Evolutionary conservation across 2,113 vertebrate species (phyloP).

Genomic region (Cryptotis parvus): DNA sequence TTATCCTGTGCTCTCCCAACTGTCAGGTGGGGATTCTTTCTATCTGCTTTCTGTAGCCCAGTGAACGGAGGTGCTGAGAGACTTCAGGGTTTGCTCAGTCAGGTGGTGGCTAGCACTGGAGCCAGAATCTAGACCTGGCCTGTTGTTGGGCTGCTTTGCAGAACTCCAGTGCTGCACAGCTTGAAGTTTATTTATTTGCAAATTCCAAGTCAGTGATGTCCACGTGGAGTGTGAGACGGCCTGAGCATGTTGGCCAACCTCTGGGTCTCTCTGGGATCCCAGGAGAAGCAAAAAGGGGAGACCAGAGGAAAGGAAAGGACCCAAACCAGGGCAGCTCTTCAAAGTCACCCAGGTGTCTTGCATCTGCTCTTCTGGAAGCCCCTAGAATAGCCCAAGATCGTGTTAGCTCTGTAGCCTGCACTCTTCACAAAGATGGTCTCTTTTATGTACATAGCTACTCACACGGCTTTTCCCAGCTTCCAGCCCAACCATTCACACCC

Average conservation of each 20-base stretch:
- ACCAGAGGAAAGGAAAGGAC: accelerated
- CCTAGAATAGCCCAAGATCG: background rate
- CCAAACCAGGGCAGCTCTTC: slow-evolving; percentile 10
- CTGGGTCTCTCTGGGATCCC: background rate
- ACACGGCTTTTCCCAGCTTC: slow-evolving; percentile 25
- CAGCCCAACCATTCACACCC: background rate
- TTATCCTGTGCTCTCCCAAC: no score
- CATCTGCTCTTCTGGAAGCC: slow-evolving; percentile 39
- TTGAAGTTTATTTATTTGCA: no score
- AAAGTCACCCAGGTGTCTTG: slow-evolving; percentile 13
- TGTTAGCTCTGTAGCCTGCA: slow-evolving; percentile 36
- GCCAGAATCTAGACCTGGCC: background rate
- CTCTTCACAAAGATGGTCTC: background rate
- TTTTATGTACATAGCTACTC: slow-evolving; percentile 43
- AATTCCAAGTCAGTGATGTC: background rate
- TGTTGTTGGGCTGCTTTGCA: no score
- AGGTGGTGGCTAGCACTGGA: no score
- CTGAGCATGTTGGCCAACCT: background rate
- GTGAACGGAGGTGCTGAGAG: background rate
- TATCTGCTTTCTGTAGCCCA: background rate
- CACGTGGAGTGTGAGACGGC: background rate
- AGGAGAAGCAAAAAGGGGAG: background rate
- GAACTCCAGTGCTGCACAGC: no score
- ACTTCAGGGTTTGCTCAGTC: no score
- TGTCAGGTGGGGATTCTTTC: background rate